Evolutionary conservation across 2,797 vertebrate genomes (phyloP).

Genomic region (Alcedo quadribrachys): DNA sequence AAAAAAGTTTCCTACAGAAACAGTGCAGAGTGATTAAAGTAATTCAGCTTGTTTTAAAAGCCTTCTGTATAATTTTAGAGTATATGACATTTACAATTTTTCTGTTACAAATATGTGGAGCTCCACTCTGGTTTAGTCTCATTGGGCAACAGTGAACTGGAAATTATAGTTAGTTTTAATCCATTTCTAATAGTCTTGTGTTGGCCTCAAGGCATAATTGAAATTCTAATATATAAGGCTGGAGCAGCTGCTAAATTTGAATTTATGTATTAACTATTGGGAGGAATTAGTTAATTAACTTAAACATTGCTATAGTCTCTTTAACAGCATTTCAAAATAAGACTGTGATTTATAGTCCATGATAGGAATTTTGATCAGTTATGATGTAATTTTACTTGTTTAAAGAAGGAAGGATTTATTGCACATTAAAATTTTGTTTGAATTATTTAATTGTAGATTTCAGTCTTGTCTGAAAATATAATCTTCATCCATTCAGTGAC

Average conservation of each 20-base stretch:
- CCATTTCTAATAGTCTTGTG: slow-evolving; percentile 46
- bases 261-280: slow-evolving; percentile 70
- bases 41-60: background rate
- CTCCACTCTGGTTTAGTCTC: background rate
- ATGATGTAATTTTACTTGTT: slow-evolving; percentile 57
- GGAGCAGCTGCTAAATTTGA: slow-evolving; percentile 61
- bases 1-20: background rate
- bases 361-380: slow-evolving; percentile 79
- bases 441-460: slow-evolving; percentile 78
- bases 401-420: slow-evolving; percentile 69
- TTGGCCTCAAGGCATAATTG: slow-evolving; percentile 24
- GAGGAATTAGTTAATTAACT: slow-evolving; percentile 78
- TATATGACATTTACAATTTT: slow-evolving; percentile 1
- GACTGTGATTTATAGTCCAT: slow-evolving; percentile 75
- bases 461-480: slow-evolving; percentile 76
- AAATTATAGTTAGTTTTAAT: slow-evolving; percentile 40
- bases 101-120: background rate
- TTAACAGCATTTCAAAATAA: slow-evolving; percentile 77
- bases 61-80: background rate
- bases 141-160: slow-evolving; percentile 21
- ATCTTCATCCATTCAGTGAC: slow-evolving; percentile 69
- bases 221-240: slow-evolving; percentile 53
- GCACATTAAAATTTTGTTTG: slow-evolving; percentile 70
- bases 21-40: background rate
- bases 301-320: slow-evolving; percentile 75